Conservation (phyloP, 1,140 invertebrate genomes). For the Heliconius himera region DNA sequence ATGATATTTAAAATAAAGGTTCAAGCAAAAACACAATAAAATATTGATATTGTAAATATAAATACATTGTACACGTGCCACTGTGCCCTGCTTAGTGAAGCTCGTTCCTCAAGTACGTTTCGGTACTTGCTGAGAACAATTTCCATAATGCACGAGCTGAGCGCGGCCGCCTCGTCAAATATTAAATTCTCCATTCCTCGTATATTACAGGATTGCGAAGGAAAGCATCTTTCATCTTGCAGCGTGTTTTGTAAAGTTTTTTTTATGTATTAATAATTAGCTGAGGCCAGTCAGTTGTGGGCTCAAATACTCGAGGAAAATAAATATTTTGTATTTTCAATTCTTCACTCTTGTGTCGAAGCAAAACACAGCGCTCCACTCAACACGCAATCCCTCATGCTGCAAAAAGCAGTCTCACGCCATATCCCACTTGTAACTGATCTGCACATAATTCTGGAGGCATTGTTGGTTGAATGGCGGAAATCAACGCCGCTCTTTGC, state of each 20-base stretch:
- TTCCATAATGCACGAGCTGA: constrained; percentile 22
- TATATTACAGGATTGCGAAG: constrained; percentile 12
- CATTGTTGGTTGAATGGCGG: too few species aligned
- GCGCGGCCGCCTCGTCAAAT: constrained; percentile 22
- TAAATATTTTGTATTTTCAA: too few species aligned
- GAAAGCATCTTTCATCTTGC: neutral
- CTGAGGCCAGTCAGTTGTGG: neutral
- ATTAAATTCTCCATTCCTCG: constrained; percentile 23
- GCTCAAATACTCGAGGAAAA: too few species aligned
- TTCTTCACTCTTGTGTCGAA: too few species aligned
- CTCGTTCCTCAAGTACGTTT: constrained; percentile 14
- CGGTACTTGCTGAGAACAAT: constrained; percentile 24
- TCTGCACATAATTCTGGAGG: too few species aligned
- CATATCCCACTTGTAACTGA: too few species aligned
- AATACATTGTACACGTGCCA: neutral
- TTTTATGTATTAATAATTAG: neutral
- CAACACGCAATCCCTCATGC: too few species aligned
- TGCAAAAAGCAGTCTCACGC: too few species aligned
- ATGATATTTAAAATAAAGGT: neutral
- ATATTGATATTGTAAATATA: too few species aligned
- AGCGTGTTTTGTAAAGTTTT: neutral
- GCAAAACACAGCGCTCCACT: too few species aligned
- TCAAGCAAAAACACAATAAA: neutral
- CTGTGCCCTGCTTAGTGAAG: neutral
- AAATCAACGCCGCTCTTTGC: too few species aligned